Conservation (phyloP, 1,140 invertebrate genomes). For the Cyclargus thomasi region DNA sequence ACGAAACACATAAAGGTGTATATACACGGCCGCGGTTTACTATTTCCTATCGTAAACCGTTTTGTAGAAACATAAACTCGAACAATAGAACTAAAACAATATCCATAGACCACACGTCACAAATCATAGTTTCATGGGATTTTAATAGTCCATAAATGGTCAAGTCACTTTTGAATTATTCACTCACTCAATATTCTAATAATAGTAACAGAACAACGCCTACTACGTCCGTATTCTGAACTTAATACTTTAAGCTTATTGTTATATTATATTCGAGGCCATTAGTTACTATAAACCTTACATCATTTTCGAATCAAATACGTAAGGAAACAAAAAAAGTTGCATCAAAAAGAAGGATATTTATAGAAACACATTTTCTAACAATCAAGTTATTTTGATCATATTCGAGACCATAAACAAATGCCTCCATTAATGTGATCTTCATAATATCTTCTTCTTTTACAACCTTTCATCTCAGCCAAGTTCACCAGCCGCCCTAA, state of each 20-base stretch:
- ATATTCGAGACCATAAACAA: too few species aligned
- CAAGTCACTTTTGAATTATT: not conserved
- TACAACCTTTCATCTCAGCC: too few species aligned
- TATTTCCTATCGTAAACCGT: slow-evolving; percentile 6
- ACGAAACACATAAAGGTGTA: too few species aligned
- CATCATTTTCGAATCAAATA: too few species aligned
- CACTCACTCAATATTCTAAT: not conserved
- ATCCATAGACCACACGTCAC: not conserved
- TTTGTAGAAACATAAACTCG: not conserved
- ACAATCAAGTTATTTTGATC: too few species aligned
- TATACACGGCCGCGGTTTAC: not conserved
- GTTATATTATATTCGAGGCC: not conserved
- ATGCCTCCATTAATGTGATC: too few species aligned
- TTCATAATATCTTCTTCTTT: too few species aligned
- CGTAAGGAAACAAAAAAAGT: too few species aligned
- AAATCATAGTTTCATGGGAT: not conserved
- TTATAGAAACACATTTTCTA: too few species aligned
- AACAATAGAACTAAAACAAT: slow-evolving; percentile 2
- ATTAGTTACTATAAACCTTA: too few species aligned
- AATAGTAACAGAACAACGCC: not conserved
- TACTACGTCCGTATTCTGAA: not conserved
- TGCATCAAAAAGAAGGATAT: too few species aligned
- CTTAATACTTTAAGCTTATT: not conserved
- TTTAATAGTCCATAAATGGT: not conserved
- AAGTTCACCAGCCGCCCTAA: too few species aligned